phyloP scores from a whole-genome alignment of 2,888 invertebrate species.

The Rotaria socialis region DNA sequence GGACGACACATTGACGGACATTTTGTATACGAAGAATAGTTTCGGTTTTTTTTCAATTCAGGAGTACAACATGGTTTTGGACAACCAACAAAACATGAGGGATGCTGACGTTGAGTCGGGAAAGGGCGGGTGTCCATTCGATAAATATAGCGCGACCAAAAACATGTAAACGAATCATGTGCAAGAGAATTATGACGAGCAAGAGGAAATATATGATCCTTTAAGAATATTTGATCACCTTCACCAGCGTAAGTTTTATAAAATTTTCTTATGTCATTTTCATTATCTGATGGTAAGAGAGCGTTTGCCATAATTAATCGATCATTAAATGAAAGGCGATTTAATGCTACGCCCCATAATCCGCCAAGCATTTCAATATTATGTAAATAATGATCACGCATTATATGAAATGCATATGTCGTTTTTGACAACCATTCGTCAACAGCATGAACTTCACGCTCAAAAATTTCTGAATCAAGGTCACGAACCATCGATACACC shows the following conservation, averaged over 20 bases:
- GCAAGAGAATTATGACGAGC: conserved; percentile 38
- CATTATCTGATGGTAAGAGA: conserved; percentile 26
- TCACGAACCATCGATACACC: conserved; percentile 39
- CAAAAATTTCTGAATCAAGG: conserved; percentile 15
- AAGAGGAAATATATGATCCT: conserved; percentile 19
- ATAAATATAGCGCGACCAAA: neutral
- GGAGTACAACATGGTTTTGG: conserved; percentile 39
- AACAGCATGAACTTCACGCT: conserved; percentile 43
- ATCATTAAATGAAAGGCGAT: neutral
- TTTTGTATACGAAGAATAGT: neutral
- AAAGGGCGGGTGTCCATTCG: neutral
- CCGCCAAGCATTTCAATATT: neutral
- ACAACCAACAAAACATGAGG: conserved; percentile 41
- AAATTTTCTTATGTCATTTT: neutral
- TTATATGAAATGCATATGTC: conserved; percentile 39
- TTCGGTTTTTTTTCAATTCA: neutral
- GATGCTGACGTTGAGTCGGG: neutral
- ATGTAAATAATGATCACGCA: conserved; percentile 42
- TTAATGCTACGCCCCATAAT: conserved; percentile 35
- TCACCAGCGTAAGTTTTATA: neutral
- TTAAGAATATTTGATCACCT: conserved; percentile 42
- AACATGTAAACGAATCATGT: conserved; percentile 42
- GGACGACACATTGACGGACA: conserved; percentile 42
- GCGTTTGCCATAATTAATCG: neutral
- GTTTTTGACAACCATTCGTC: conserved; percentile 38